These are phyloP conservation scores for Euwallacea fornicatus DNA, from an alignment of 1,140 invertebrate genomes.

Conservation along the genomic window DNA sequence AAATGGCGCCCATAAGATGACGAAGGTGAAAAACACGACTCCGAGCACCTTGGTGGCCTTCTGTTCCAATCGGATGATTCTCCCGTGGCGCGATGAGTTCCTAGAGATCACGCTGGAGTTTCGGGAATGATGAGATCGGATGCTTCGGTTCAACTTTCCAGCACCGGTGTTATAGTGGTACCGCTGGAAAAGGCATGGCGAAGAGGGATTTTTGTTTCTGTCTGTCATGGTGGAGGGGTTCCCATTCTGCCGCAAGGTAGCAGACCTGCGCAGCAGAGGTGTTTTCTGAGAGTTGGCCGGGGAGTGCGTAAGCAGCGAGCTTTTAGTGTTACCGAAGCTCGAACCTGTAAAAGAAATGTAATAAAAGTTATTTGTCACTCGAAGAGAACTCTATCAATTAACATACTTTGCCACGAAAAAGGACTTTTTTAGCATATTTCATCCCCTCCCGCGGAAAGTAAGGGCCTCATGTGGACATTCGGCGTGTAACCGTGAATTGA, in stretches of 20 bases:
- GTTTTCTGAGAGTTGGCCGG: constrained; percentile 46
- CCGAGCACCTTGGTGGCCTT: constrained; percentile 94
- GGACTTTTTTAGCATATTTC: neutral
- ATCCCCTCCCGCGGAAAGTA: neutral
- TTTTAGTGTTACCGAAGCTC: constrained; percentile 62
- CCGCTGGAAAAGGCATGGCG: constrained; percentile 57
- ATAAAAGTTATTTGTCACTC: neutral
- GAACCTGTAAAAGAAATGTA: constrained; percentile 51
- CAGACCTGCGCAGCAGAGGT: constrained; percentile 47
- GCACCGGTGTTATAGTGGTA: constrained; percentile 59
- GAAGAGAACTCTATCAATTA: no score
- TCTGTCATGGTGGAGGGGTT: constrained; percentile 43
- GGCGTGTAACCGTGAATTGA: constrained; percentile 2
- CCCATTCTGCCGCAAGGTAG: constrained; percentile 50
- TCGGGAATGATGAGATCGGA: constrained; percentile 67
- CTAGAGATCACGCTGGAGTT: constrained; percentile 79
- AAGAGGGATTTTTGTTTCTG: constrained; percentile 53
- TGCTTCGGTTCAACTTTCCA: constrained; percentile 40
- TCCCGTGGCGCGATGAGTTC: constrained; percentile 76
- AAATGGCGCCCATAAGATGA: constrained; percentile 91
- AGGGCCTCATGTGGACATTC: neutral
- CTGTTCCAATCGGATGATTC: constrained; percentile 82
- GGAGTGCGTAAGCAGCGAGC: constrained; percentile 53
- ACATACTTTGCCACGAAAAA: no score
- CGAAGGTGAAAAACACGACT: constrained; percentile 92